phyloP scores from a whole-genome alignment of 2,113 vertebrate species.

The Illadopsis cleaveri region DNA sequence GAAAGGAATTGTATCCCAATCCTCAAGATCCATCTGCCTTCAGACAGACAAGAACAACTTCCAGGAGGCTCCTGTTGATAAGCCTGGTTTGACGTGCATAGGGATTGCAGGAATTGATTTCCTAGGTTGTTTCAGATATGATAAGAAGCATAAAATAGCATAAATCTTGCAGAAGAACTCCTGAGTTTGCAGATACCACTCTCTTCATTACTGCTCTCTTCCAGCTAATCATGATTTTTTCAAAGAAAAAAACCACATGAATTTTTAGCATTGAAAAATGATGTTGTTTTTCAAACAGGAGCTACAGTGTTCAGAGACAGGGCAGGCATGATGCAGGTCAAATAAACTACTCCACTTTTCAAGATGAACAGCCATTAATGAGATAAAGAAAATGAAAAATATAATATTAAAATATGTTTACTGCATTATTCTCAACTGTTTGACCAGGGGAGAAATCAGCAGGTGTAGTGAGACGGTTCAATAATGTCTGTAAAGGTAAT shows the following conservation, averaged over 20 bases:
- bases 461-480: neutral
- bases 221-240: neutral
- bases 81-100: neutral
- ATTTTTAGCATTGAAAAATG: neutral
- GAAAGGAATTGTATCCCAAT: neutral
- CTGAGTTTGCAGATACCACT: neutral
- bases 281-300: neutral
- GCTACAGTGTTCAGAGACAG: neutral
- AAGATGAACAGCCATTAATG: neutral
- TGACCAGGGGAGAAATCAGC: neutral
- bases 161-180: neutral
- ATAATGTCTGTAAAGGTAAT: neutral
- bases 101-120: conserved; percentile 20
- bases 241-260: neutral
- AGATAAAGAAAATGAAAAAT: neutral
- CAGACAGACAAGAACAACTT: neutral
- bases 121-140: neutral
- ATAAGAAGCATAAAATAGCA: neutral
- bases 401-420: neutral
- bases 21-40: neutral
- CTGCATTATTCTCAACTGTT: neutral
- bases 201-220: neutral
- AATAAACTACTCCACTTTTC: neutral
- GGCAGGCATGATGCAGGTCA: neutral
- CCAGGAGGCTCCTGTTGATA: neutral